Percentiles rank a stretch among this genome's conserved stretches.
phyloP scores from a whole-genome alignment of 2,888 invertebrate species.

The Dasypolia templi region DNA sequence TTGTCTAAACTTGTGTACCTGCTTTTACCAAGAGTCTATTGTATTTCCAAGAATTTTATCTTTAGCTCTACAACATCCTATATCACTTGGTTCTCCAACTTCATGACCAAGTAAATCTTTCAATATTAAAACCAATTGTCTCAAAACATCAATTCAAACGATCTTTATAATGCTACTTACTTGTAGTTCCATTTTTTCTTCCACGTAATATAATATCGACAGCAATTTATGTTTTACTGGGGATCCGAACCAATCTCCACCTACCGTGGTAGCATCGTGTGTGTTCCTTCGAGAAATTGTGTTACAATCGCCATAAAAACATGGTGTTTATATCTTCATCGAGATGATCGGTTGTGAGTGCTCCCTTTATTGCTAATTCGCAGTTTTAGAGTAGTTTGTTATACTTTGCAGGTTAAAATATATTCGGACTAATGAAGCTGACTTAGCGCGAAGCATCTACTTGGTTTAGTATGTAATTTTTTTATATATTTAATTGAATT shows the following conservation, averaged over 20 bases:
- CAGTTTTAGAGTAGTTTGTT: conserved; percentile 57
- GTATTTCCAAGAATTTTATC: neutral
- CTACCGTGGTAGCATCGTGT: conserved; percentile 65
- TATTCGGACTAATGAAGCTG: neutral
- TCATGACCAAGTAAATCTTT: neutral
- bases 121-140: conserved; percentile 10
- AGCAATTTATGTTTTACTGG: conserved; percentile 62
- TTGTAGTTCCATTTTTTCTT: conserved; percentile 53
- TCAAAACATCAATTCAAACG: conserved; percentile 35
- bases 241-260: conserved; percentile 60
- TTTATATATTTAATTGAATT: neutral
- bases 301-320: conserved; percentile 71
- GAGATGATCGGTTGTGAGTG: conserved; percentile 60
- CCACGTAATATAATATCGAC: conserved; percentile 61
- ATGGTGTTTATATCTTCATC: conserved; percentile 73
- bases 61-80: neutral
- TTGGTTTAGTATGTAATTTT: neutral
- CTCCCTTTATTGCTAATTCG: conserved; percentile 67
- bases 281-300: conserved; percentile 68
- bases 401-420: conserved; percentile 32
- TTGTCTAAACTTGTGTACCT: neutral
- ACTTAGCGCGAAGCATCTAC: neutral
- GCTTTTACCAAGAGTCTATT: no score
- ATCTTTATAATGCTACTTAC: conserved; percentile 40
- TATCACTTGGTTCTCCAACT: neutral